These are phyloP conservation scores for Mayetiola destructor DNA, from an alignment of 2,888 invertebrate genomes.

Conservation along the genomic window DNA sequence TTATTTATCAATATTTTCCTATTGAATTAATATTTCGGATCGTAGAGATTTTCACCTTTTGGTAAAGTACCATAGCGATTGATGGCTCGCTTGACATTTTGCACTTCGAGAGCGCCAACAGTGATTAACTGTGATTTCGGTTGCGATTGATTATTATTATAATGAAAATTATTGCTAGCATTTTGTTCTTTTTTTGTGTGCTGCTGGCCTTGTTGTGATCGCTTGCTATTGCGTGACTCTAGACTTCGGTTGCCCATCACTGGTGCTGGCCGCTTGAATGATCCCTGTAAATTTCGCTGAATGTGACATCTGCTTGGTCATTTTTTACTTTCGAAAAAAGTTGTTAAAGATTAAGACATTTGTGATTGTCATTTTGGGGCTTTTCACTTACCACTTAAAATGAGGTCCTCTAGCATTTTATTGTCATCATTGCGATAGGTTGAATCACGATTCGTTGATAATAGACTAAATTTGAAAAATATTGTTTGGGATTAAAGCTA, in stretches of 20 bases:
- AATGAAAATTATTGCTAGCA: conserved; percentile 5
- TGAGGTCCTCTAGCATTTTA: conserved; percentile 32
- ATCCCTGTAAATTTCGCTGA: conserved; percentile 35
- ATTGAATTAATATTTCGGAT: too few relatives aligned
- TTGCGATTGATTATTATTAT: conserved; percentile 20
- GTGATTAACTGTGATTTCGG: conserved; percentile 48
- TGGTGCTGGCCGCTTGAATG: conserved; percentile 42
- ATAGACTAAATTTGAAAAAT: conserved; percentile 28
- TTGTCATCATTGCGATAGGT: conserved; percentile 36
- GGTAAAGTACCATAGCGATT: conserved; percentile 94
- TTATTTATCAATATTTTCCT: too few relatives aligned
- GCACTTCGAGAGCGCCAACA: conserved; percentile 86
- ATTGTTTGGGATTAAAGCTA: not conserved
- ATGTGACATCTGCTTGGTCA: conserved; percentile 45
- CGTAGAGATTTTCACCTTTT: too few relatives aligned
- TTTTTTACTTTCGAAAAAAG: conserved; percentile 58
- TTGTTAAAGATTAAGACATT: too few relatives aligned
- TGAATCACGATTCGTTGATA: conserved; percentile 35
- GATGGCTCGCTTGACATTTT: conserved; percentile 87
- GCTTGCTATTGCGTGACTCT: conserved; percentile 48
- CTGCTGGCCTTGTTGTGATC: conserved; percentile 22
- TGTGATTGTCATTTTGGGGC: too few relatives aligned
- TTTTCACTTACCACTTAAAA: conserved; percentile 34
- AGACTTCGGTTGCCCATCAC: conserved; percentile 46
- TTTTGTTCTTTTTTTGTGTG: conserved; percentile 16